These are phyloP conservation scores for Perizoma affinitatum DNA, from an alignment of 2,888 invertebrate species.

Conservation along the genomic window DNA sequence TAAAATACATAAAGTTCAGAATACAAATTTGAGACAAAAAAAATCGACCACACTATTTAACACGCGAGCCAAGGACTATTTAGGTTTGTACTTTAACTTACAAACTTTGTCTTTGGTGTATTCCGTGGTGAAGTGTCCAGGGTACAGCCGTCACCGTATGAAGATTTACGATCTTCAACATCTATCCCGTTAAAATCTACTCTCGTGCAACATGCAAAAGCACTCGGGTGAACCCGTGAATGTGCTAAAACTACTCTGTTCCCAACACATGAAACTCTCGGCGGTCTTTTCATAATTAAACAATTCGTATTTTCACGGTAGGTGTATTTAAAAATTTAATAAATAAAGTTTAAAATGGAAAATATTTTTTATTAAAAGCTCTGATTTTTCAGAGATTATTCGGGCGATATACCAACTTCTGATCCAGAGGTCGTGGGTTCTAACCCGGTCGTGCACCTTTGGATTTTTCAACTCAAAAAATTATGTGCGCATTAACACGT, in stretches of 20 bases:
- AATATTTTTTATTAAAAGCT: neutral
- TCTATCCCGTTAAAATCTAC: constrained; percentile 70
- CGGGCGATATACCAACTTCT: too few relatives aligned
- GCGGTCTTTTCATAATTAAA: constrained; percentile 30
- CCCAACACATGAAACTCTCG: constrained; percentile 33
- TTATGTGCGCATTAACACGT: too few relatives aligned
- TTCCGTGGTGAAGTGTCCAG: constrained; percentile 35
- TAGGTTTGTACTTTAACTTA: constrained; percentile 11
- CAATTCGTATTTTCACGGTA: constrained; percentile 8
- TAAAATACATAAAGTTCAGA: too few relatives aligned
- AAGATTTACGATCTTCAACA: constrained; percentile 67
- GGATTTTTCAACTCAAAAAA: too few relatives aligned
- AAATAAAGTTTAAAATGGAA: neutral
- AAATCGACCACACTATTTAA: neutral
- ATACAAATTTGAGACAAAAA: neutral
- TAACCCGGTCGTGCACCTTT: too few relatives aligned
- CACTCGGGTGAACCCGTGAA: constrained; percentile 61
- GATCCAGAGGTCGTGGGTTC: too few relatives aligned
- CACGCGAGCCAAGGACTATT: constrained; percentile 12
- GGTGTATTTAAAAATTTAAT: constrained; percentile 2
- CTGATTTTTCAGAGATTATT: too few relatives aligned
- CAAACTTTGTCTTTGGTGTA: constrained; percentile 23
- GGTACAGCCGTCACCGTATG: constrained; percentile 55
- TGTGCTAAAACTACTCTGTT: constrained; percentile 42
- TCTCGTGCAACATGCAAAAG: constrained; percentile 73